Evolutionary conservation across 2,888 invertebrate genomes (phyloP), one percentile per base, ranked within the genome.

Genomic region (Entomobrya proxima): DNA sequence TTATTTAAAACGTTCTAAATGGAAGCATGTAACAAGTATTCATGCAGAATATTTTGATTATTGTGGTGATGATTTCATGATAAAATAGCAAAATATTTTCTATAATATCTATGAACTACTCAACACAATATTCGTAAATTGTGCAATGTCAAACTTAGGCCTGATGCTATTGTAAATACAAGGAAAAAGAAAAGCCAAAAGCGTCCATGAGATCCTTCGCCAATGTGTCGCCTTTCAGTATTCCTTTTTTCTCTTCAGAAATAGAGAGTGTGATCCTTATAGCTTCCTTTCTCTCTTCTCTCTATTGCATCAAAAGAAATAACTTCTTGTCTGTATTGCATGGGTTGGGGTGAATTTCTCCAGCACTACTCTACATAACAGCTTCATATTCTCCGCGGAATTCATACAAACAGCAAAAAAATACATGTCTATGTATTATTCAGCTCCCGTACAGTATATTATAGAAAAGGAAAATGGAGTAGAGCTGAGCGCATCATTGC

Each of bases 201-300:
- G 35, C 75, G 75, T 82, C 50, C 64, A 50, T 64, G 27, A 82
- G 50, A 47, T 82, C 64, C 58, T 82, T 79, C 24, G 21, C 67
- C 69, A 79, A 37, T 52, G 37, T 37, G 35, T 35, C 32, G 13
- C 47, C 40, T 40, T 9, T 30, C 6, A 37, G 69, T 69, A 44
- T 50, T 75, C 35, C 9, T 75, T 81, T 30, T 27, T 37, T 13
- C 37, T 67, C 35, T 35, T 37, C n/a, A n/a, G 52, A 24, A 64
- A 61, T 52, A 21, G 81, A 76, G 76, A 76, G 76, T 76, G 76
- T 74, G 76, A 83, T 83, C 83, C 67, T 76, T 76, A 83, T 37
- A 47, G 64, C 37, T 76, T 76, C 24, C 67, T 52, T 76, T 50
- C 50, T 40, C 58, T 21, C 6, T 64, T 40, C 44, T 40, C 55